Conservation (phyloP, 1,140 invertebrate genomes). For the Triops longicaudatus region DNA sequence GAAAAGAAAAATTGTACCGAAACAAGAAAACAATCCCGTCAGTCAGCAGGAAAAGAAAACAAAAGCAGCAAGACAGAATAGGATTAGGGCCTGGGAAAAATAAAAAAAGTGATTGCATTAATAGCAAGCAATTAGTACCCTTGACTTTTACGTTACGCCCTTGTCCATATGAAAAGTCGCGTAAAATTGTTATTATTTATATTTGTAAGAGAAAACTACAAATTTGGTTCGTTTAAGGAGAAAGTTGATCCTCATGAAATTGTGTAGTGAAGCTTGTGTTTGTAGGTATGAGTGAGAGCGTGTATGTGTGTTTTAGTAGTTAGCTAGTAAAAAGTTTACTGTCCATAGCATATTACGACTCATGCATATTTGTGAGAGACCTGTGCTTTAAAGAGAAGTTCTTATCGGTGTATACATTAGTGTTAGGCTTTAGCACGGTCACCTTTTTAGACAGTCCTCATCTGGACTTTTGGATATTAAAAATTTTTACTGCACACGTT, state of each 20-base stretch:
- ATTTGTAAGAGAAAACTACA: too few relatives aligned
- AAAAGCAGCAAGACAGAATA: not conserved
- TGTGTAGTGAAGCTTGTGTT: too few relatives aligned
- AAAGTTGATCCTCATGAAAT: too few relatives aligned
- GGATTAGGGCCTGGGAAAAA: conserved; percentile 1
- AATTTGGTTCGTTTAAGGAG: too few relatives aligned
- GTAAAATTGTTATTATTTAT: too few relatives aligned
- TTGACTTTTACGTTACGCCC: too few relatives aligned
- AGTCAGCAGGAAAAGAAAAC: conserved; percentile 5
- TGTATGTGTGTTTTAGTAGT: too few relatives aligned
- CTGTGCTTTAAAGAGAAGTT: not conserved
- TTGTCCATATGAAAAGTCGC: too few relatives aligned
- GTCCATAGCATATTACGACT: not conserved
- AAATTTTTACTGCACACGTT: not conserved
- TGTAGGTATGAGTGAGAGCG: too few relatives aligned
- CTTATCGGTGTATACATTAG: not conserved
- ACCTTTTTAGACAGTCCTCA: conserved; percentile 3
- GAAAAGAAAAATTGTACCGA: not conserved
- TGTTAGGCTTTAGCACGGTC: not conserved
- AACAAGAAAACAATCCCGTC: not conserved
- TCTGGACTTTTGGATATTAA: not conserved
- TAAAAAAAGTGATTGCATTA: not conserved
- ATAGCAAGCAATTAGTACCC: not conserved
- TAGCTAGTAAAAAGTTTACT: too few relatives aligned
- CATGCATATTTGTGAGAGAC: not conserved